A percentile compares a stretch with the other conserved stretches of the same genome.
Evolutionary conservation across 2,888 invertebrate genomes (phyloP).

Genomic region (Pemphredon lugubris): DNA sequence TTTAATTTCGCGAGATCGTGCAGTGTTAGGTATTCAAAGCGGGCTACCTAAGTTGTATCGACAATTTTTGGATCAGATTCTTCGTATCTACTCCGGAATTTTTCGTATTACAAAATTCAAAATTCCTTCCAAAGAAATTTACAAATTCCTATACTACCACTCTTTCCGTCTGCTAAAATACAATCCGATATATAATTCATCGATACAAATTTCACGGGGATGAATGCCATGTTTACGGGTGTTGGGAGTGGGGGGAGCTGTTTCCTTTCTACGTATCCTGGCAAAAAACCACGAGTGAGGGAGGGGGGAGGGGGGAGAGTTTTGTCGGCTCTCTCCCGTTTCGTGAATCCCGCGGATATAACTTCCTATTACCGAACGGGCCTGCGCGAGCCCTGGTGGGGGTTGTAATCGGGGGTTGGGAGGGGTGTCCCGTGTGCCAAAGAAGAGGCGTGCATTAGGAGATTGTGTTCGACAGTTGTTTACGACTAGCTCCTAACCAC

Average conservation of each 20-base stretch:
- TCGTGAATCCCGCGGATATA: constrained; percentile 69
- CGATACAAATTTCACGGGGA: constrained; percentile 26
- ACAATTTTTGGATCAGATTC: too few species aligned
- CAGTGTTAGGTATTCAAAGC: too few species aligned
- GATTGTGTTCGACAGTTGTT: constrained; percentile 81
- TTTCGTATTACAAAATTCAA: too few species aligned
- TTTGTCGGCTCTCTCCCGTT: constrained; percentile 51
- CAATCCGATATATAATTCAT: too few species aligned
- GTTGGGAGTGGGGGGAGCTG: too few species aligned
- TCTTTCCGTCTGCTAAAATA: too few species aligned
- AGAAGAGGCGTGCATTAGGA: constrained; percentile 79
- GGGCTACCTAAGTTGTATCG: too few species aligned
- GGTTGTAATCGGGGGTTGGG: constrained; percentile 21
- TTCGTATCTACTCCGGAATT: too few species aligned
- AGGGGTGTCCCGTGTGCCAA: constrained; percentile 66
- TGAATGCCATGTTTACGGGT: constrained; percentile 44
- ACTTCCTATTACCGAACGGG: constrained; percentile 75
- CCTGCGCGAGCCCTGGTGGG: constrained; percentile 30
- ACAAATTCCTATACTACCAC: too few species aligned
- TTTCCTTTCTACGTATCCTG: background rate
- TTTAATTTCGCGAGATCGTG: too few species aligned
- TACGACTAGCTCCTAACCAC: constrained; percentile 75
- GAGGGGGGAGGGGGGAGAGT: constrained; percentile 51
- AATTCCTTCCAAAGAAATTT: too few species aligned
- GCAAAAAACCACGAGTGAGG: constrained; percentile 17